Evolutionary conservation across 1,140 invertebrate species (phyloP), one percentile per base, ranked within the genome.

Genomic region (Cryptotermes secundus): DNA sequence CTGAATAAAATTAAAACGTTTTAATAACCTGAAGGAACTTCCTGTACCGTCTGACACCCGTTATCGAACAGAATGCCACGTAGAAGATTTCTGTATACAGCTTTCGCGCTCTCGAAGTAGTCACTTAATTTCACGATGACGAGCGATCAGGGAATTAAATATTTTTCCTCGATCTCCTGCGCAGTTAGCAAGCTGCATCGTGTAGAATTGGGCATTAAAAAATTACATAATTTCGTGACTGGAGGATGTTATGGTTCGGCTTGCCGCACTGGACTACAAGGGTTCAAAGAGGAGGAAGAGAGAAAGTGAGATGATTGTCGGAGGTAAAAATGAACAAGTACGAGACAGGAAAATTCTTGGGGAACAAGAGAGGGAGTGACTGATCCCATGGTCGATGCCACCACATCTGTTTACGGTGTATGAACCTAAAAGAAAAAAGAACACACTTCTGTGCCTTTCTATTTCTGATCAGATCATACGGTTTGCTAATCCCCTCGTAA

Each of bases 211-310:
- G 53, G 12, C 19, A n/a, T 72, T 72, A 72, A 72, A 72, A 72
- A 72, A 72, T 72, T 26, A 72, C n/a, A 72, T 72, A 72, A 72
- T 72, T 72, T 72, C 59, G 59, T 72, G 59, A 72, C 59, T 1
- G 59, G 26, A 72, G 59, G 59, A 72, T 72, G 59, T 72, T 72
- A 72, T 31, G 59, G 26, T 72, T 31, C 31, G n/a, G 7, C 59
- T 31, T 72, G 14, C 26, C 26, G 59, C 26, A 9, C 59, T 31
- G 2, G 59, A 72, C 31, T 31, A 31, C 4, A 31, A 72, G 59
- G 16, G 14, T 42, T 42, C 53, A 59, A 31, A 12, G 6, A 31
- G 59, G 59, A 72, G 59, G 59, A 72, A 7, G 9, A n/a, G n/a
- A 72, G 59, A 72, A 72, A 72, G 26, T 72, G 26, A 72, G 59